Conservation (phyloP, 2,888 invertebrate genomes). For the Ophioninae sp. region DNA sequence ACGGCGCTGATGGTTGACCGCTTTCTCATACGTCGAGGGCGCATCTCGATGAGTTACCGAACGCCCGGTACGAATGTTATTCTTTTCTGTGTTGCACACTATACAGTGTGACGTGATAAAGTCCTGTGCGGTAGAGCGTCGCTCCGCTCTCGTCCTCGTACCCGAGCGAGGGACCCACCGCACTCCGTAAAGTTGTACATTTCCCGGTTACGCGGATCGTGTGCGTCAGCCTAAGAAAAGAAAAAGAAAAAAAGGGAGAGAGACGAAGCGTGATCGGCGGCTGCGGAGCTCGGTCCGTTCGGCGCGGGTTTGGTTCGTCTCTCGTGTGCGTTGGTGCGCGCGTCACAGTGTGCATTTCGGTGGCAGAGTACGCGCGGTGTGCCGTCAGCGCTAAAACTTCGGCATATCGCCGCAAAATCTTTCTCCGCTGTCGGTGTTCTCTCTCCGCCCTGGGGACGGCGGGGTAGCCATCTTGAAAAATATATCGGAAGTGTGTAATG, state of each 20-base stretch:
- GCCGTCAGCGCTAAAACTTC: slow-evolving; percentile 57
- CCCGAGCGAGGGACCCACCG: slow-evolving; percentile 36
- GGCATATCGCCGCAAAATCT: slow-evolving; percentile 55
- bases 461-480: slow-evolving; percentile 86
- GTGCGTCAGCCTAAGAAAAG: slow-evolving; percentile 20
- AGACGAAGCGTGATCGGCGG: slow-evolving; percentile 18
- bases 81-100: slow-evolving; percentile 17
- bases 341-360: neutral
- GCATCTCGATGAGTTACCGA: slow-evolving; percentile 51
- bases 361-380: slow-evolving; percentile 19
- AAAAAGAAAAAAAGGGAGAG: neutral
- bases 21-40: neutral
- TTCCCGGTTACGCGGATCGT: slow-evolving; percentile 39
- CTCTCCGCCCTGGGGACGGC: slow-evolving; percentile 82
- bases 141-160: slow-evolving; percentile 44
- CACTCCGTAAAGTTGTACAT: slow-evolving; percentile 43
- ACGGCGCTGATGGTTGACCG: slow-evolving; percentile 6
- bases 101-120: slow-evolving; percentile 44
- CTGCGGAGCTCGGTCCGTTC: slow-evolving; percentile 1
- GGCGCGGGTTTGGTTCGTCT: slow-evolving; percentile 19
- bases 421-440: slow-evolving; percentile 55
- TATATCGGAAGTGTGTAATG: slow-evolving; percentile 83
- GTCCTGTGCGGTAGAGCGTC: slow-evolving; percentile 48
- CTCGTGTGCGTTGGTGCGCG: slow-evolving; percentile 2
- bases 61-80: slow-evolving; percentile 23